Evolutionary conservation across 1,140 invertebrate genomes (phyloP).

Genomic region (Pseudachorutes palmiensis): DNA sequence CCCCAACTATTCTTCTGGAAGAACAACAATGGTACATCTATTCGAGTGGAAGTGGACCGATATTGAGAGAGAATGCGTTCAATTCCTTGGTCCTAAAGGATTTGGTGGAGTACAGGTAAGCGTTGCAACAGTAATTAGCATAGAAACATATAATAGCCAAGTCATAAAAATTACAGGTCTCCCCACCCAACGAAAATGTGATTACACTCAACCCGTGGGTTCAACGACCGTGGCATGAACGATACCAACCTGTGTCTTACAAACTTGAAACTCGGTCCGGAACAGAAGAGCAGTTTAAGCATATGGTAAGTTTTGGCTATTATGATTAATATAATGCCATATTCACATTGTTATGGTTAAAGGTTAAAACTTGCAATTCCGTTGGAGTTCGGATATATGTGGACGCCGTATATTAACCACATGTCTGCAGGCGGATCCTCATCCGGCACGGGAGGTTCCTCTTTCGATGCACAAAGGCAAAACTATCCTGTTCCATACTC

Average conservation of each 20-base stretch:
- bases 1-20: conserved; percentile 16
- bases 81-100: conserved; percentile 63
- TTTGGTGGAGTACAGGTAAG: conserved; percentile 68
- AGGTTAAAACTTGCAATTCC: conserved; percentile 57
- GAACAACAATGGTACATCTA: conserved; percentile 57
- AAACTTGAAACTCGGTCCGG: conserved; percentile 66
- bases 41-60: conserved; percentile 81
- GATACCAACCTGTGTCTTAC: conserved; percentile 86
- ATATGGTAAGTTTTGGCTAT: too few relatives aligned
- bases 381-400: conserved; percentile 54
- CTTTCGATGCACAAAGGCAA: conserved; percentile 3
- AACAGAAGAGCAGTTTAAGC: conserved; percentile 55
- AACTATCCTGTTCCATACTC: conserved; percentile 23
- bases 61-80: conserved; percentile 71
- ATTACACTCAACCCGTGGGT: conserved; percentile 47
- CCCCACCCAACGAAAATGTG: conserved; percentile 57
- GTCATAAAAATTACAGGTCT: too few relatives aligned
- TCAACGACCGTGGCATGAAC: conserved; percentile 68
- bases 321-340: too few relatives aligned
- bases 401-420: conserved; percentile 79
- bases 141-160: too few relatives aligned
- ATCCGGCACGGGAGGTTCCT: conserved; percentile 52
- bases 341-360: too few relatives aligned
- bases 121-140: too few relatives aligned
- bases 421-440: conserved; percentile 55